Evolutionary conservation across 2,888 invertebrate species (phyloP).

Genomic region (Dichetophora obliterata): DNA sequence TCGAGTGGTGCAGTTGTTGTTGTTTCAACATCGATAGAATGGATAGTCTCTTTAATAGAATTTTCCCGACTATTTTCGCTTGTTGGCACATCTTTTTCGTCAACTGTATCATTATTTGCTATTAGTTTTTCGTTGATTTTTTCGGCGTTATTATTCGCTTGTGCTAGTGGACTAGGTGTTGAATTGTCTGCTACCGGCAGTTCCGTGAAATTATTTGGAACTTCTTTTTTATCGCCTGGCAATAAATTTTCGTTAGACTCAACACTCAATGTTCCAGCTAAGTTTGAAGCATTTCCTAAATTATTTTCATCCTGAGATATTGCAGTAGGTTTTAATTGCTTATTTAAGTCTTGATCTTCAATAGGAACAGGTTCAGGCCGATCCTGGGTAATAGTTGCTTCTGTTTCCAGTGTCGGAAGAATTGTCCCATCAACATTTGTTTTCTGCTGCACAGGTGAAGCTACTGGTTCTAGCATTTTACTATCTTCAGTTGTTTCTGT

Average conservation of each 20-base stretch:
- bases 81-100: background rate
- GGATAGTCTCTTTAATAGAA: no score
- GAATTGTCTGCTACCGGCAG: background rate
- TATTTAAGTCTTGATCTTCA: no score
- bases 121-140: background rate
- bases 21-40: no score
- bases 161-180: background rate
- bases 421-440: constrained; percentile 78
- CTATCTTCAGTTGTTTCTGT: constrained; percentile 59
- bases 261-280: no score
- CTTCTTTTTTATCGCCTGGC: background rate
- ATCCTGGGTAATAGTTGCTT: background rate
- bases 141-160: background rate
- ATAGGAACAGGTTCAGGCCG: no score
- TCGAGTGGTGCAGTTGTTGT: constrained; percentile 24
- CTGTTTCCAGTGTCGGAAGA: background rate
- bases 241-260: no score
- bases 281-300: no score
- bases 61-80: no score
- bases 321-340: no score
- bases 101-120: background rate
- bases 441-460: constrained; percentile 51
- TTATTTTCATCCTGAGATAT: no score
- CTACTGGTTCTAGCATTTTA: constrained; percentile 28
- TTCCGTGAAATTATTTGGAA: background rate